Evolutionary conservation across 2,113 vertebrate species (phyloP), one percentile per base, ranked within the genome.

Genomic region (Istiophorus platypterus): DNA sequence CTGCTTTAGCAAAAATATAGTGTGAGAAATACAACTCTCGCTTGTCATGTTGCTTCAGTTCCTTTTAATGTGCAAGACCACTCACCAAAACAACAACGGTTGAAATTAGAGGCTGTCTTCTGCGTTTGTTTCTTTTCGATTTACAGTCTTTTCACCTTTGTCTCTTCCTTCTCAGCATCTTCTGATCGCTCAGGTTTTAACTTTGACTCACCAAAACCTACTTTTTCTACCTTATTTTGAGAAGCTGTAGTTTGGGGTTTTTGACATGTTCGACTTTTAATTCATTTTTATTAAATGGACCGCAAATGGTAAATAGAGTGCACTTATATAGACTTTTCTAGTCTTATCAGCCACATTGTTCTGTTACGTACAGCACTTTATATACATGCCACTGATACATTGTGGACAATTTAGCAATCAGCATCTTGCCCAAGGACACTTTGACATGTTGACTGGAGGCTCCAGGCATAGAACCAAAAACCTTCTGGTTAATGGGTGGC

Each of bases 31-130:
- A 90, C 90, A 92, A 92, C 87, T 89, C 85, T 83, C 74, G 75
- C 90, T 90, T 93, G 93, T 93, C 91, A 92, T 92, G 92, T 91
- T 89, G 73, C 82, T 51, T 86, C 88, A 81, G 82, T 88, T 91
- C 80, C 86, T 90, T 84, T 84, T 89, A 92, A 91, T 92, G 91
- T 88, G 91, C 47, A n/a, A 90, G 88, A 87, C 84, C 80, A 83
- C 82, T 87, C 70, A 61, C 82, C 86, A 80, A 83, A 91, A 89
- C 88, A 91, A 88, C 91, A 89, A 2, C 69, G 39, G 69, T 63
- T 5, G 72, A 80, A 89, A 89, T 92, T 89, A 93, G 77, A 78
- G 90, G 84, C 86, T 88, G 80, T 92, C 80, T 92, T 45, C 62
- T 67, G 65, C 84, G 67, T 82, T 85, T 87, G 67, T 84, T 80